Base-by-base conservation (phyloP, 1,140 invertebrate species). In the Pseudomyrmex flavicornis region DNA sequence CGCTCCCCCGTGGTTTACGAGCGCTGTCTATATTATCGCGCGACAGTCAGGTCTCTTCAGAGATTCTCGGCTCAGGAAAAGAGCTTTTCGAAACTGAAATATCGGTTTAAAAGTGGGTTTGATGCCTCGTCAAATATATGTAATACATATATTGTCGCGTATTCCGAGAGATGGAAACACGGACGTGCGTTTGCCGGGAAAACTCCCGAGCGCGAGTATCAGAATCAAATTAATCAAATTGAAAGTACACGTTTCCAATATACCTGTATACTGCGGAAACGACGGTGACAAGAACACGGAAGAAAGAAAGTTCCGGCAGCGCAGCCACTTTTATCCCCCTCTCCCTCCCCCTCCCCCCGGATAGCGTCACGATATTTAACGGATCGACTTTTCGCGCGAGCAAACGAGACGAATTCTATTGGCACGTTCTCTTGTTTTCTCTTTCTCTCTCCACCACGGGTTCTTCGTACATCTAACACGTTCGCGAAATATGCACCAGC, bases 401-500 rank as follows among this genome's bases (percentile, higher is more conserved):
- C 35, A 20, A 7, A 35, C 15, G 48, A 44, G 44, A 66, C 61
- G 61, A 13, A 69, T 80, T 72, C 22, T 22, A 48, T 20, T 50
- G 44, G 66, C 35, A 7, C 35, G 35, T 35, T 35, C 5, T 35
- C 35, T 35, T 35, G 35, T 35, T 35, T 35, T 35, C 35, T 35
- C 35, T 35, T 7, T 35, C 35, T 35, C 35, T 35, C 35, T 35
- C 35, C 20, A 35, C 58, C 2, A 4, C 26, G 26, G 2, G 7
- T 22, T 44, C 48, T 77, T 17, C 62, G 46, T 80, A 72, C 72
- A 72, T 66, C 72, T 80, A 80, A 80, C 66, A 80, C 76, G 76
- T 80, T 59, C 56, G 66, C 76, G 44, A 80, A 80, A 80, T 80
- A 80, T 72, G 54, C 58, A 80, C 76, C 76, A 72, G 66, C 44